Base-by-base conservation (phyloP, 2,888 invertebrate species). In the Idaea biselata region DNA sequence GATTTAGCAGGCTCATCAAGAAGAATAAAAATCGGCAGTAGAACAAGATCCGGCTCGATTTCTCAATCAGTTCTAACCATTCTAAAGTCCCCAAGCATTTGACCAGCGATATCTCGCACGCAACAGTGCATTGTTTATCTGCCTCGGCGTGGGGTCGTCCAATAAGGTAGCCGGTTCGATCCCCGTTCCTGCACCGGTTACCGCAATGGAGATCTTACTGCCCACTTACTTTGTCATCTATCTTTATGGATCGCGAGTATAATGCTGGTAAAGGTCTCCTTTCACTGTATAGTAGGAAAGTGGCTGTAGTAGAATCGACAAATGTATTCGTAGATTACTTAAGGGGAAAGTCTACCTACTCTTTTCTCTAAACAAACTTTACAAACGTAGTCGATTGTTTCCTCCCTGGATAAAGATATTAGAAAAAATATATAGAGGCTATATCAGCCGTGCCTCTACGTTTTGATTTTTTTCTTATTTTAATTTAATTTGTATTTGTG, bases 141-240 rank as follows among this genome's bases (percentile, higher is more conserved):
- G 66, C 73, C 78, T 69, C 82, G 73, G 84, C 83, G 82, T 83
- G 83, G 81, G 84, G 86, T 80, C 85, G 78, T 77, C 83, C 82
- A 80, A 86, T 86, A 86, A 84, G 85, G 87, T 81, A 85, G 83
- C 81, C 70, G 75, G 77, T 79, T 80, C 76, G 79, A 78, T 76
- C 72, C 56, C 79, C 72, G 68, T 68, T 66, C 68, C 72, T 68
- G 75, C 70, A 67, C 68, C 68, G 72, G 74, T 74, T 79, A 77
- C 76, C 75, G 73, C 73, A 68, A 65, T 67, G 72, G 75, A 76
- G 71, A 71, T 67, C 65, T 67, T 65, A 67, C 56, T 63, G 65
- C 61, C 65, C 63, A 65, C 65, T 65, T 65, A 60, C 64, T 61
- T 58, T 44, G 44, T 44, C 44, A 44, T 44, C 25, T 18, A 44